These are phyloP conservation scores for Gryon sp. DNA, from an alignment of 1,140 invertebrate genomes.

Conservation along the genomic window DNA sequence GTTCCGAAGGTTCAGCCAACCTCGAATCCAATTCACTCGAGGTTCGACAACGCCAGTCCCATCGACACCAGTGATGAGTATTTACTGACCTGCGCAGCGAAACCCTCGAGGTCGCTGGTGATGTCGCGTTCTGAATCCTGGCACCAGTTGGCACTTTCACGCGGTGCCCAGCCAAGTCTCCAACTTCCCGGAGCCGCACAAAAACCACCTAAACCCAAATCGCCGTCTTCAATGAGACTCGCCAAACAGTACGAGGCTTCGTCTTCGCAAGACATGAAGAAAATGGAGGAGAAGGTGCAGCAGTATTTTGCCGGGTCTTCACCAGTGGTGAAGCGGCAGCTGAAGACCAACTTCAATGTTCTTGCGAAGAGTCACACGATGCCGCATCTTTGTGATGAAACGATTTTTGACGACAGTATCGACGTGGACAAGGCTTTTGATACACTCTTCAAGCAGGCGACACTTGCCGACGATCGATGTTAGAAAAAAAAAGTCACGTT, in stretches of 20 bases:
- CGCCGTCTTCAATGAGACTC: conserved; percentile 84
- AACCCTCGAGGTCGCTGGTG: conserved; percentile 73
- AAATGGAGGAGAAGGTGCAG: conserved; percentile 88
- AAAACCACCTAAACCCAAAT: conserved; percentile 84
- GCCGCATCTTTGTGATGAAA: conserved; percentile 84
- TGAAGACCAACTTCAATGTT: conserved; percentile 60
- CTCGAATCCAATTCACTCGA: conserved; percentile 67
- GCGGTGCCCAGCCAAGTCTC: conserved; percentile 44
- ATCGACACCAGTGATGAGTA: conserved; percentile 77
- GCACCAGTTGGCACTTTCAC: conserved; percentile 82
- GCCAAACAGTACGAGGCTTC: conserved; percentile 89
- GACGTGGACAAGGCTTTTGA: conserved; percentile 89
- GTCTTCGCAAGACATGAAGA: conserved; percentile 84
- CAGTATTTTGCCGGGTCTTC: conserved; percentile 83
- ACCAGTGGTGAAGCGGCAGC: conserved; percentile 45
- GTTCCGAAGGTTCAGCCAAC: conserved; percentile 62
- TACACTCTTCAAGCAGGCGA: conserved; percentile 82
- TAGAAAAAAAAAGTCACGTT: no score
- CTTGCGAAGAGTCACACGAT: conserved; percentile 87
- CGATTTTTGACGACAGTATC: conserved; percentile 82
- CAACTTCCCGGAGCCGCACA: conserved; percentile 74
- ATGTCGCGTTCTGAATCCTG: conserved; percentile 90
- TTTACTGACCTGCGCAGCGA: conserved; percentile 70
- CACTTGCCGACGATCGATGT: conserved; percentile 66
- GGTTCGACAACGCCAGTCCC: conserved; percentile 48